A percentile compares a stretch with the other conserved stretches of the same genome.
Evolutionary conservation across 1,140 invertebrate genomes (phyloP).

Genomic region (Cydia strobilella): DNA sequence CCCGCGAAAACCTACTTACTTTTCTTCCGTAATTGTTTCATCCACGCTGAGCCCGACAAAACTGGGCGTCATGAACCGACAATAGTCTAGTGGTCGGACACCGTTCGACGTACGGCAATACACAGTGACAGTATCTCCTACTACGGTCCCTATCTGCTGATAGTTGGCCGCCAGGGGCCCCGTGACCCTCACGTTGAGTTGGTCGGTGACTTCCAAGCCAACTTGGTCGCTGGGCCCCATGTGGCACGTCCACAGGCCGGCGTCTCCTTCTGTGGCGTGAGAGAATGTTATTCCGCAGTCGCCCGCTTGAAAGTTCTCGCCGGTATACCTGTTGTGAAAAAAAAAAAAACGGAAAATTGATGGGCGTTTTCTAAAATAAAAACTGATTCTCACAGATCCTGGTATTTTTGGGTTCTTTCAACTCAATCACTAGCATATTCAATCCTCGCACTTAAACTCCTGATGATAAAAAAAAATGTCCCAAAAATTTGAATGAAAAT

Average conservation of each 20-base stretch:
- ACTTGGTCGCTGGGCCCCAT: slow-evolving; percentile 61
- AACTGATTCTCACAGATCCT: too few relatives aligned
- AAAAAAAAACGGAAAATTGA: neutral
- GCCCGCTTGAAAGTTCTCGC: slow-evolving; percentile 60
- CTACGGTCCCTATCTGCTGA: slow-evolving; percentile 40
- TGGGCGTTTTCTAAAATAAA: too few relatives aligned
- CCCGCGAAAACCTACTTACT: too few relatives aligned
- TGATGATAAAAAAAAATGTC: too few relatives aligned
- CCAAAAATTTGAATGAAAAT: too few relatives aligned
- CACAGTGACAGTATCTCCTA: slow-evolving; percentile 52
- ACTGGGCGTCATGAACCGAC: slow-evolving; percentile 62
- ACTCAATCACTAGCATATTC: too few relatives aligned
- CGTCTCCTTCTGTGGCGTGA: slow-evolving; percentile 48
- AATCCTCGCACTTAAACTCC: too few relatives aligned
- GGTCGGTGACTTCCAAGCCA: slow-evolving; percentile 60
- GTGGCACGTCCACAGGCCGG: slow-evolving; percentile 68
- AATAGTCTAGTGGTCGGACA: slow-evolving; percentile 63
- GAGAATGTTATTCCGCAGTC: slow-evolving; percentile 70
- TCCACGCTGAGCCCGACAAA: slow-evolving; percentile 59
- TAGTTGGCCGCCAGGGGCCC: slow-evolving; percentile 65
- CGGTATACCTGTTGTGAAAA: slow-evolving; percentile 57
- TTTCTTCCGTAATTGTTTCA: slow-evolving; percentile 52
- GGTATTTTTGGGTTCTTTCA: too few relatives aligned
- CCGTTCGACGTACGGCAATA: slow-evolving; percentile 67
- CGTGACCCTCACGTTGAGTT: slow-evolving; percentile 58